A percentile compares a stretch with the other conserved stretches of the same genome.
phyloP scores from a whole-genome alignment of 1,140 invertebrate species.

The Diabrotica virgifera region DNA sequence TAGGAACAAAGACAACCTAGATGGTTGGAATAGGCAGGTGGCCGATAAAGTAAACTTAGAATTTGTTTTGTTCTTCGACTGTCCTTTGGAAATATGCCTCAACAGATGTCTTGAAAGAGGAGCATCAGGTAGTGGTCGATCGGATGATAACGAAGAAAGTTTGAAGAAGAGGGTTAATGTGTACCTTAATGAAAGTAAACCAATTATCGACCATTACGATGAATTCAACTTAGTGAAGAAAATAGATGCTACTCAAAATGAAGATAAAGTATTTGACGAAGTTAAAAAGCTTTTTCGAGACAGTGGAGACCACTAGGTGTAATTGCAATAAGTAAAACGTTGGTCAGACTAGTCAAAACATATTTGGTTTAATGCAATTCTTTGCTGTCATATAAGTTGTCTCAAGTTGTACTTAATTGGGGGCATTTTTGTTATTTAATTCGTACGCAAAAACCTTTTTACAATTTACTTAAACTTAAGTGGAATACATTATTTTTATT shows the following conservation, averaged over 20 bases:
- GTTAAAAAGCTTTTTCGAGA: slow-evolving; percentile 37
- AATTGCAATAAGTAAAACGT: background rate
- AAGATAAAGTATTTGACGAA: slow-evolving; percentile 62
- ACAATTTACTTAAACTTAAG: no score
- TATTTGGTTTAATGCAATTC: no score
- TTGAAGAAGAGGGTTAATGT: slow-evolving; percentile 88
- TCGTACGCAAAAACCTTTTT: no score
- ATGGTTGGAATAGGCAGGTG: slow-evolving; percentile 92
- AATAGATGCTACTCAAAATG: slow-evolving; percentile 69
- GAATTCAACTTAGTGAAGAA: slow-evolving; percentile 68
- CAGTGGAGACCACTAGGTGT: slow-evolving; percentile 21
- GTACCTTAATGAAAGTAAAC: slow-evolving; percentile 87
- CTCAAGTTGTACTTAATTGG: no score
- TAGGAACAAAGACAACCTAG: slow-evolving; percentile 93
- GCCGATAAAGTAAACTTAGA: slow-evolving; percentile 77
- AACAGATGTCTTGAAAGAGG: slow-evolving; percentile 83
- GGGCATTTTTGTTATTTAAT: no score
- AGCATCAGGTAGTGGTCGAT: slow-evolving; percentile 82
- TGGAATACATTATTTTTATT: no score
- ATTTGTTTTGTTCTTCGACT: slow-evolving; percentile 94
- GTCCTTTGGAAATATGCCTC: slow-evolving; percentile 79
- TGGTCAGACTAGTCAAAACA: no score
- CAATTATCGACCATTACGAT: slow-evolving; percentile 88
- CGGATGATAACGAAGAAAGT: slow-evolving; percentile 93
- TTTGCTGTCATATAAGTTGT: no score